Evolutionary conservation across 1,140 invertebrate genomes (phyloP), one percentile per base, ranked within the genome.

Genomic region (Gonatopus flavifemur): DNA sequence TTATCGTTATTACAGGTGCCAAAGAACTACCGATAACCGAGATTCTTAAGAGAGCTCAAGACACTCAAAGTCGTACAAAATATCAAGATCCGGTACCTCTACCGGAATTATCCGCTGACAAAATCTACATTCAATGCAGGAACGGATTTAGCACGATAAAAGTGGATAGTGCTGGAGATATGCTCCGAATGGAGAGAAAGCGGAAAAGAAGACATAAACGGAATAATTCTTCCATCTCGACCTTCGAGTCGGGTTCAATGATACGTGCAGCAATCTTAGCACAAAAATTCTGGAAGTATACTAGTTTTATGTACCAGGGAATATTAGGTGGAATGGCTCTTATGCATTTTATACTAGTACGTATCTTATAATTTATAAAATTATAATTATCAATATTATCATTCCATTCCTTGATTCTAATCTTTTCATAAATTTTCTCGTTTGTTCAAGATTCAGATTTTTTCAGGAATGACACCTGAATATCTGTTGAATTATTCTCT

Each of bases 21-120:
- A n/a, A n/a, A n/a, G 74, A 78, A 54, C 19, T 77, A n/a, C 76
- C 73, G 2, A 77, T 77, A 24, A 67, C 68, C 4, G 69, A 77
- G 39, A 69, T 78, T 18, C 43, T 78, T 45, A 69, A 57, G 36
- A 67, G 68, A 31, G 58, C 68, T 16, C 65, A 71, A 21, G 64
- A 75, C 28, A 70, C 57, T 50, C 20, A 3, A 10, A 20, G 43
- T 8, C 62, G 49, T 15, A 66, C 55, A 0, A 73, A 68, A 48
- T 74, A 74, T 25, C 72, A 69, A 33, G 64, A 76, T 4, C 66
- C 73, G 10, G 50, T 59, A 21, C 52, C 70, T 10, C 44, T 76
- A 33, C 54, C 65, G 3, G 66, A 72, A 52, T 54, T 76, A 30
- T 69, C 66, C 15, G 69, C 76, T 7, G 67, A 76, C 40, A 76